Base-by-base conservation (phyloP, 2,113 vertebrate genomes). In the Sapayoa aenigma region DNA sequence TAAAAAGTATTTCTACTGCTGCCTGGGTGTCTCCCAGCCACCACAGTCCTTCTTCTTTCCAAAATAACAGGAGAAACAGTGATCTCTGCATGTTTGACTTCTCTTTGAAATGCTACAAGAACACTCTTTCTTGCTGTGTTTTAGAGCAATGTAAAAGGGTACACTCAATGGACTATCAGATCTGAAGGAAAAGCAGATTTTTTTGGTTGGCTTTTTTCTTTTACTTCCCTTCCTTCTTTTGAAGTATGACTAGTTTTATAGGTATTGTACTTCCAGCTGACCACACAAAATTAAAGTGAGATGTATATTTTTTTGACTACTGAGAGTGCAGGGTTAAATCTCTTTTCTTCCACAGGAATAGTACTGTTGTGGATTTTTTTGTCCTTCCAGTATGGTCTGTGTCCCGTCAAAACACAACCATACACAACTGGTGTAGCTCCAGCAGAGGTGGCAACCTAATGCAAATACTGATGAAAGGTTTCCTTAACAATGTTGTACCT, bases 81-180 rank as follows among this genome's bases (percentile, higher is more conserved):
- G 39, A 82, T 86, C 85, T 92, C 50, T 89, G 66, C 5, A 3
- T 72, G 44, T 73, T 93, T 75, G 74, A 42, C 78, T 96, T 93
- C 79, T 78, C 77, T 96, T 94, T 96, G 96, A 96, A 96, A 96
- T 93, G 44, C n/a, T 95, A 58, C 39, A 68, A 86, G 91, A 86
- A 92, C 44, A 42, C 20, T 78, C 39, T 93, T 93, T 89, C 62
- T 91, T 96, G 59, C 68, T 95, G 58, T 35, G 18, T 93, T 94
- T 96, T 79, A 94, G 62, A 53, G 49, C 60, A 13, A 14, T 75
- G 59, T 73, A 82, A 82, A 63, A 82, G 60, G 58, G 31, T 71
- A 6, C 46, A 59, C 44, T 75, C 63, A 13, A 35, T 80, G 50
- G 87, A 82, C 28, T 79, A 46, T 47, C 27, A 86, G 56, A 94